phyloP scores from a whole-genome alignment of 2,888 invertebrate genomes.

The Aleiodes testaceus region DNA sequence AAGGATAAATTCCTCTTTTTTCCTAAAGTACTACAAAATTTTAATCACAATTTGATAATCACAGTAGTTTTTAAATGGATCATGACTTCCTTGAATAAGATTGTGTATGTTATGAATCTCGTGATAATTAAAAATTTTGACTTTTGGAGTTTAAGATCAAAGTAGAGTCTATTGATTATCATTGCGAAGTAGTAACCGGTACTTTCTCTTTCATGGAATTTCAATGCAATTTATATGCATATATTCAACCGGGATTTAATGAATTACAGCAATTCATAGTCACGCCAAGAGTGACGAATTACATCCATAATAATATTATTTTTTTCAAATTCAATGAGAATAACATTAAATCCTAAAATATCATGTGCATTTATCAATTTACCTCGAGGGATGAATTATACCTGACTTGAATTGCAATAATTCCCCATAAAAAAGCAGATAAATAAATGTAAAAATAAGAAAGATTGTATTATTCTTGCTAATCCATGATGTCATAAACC shows the following conservation, averaged over 20 bases:
- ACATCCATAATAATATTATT: background rate
- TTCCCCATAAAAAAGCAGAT: background rate
- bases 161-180: background rate
- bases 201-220: constrained; percentile 37
- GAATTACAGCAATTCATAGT: constrained; percentile 32
- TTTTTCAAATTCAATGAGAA: no score
- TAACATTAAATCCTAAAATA: no score
- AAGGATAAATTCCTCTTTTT: background rate
- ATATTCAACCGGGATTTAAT: constrained; percentile 25
- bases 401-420: background rate
- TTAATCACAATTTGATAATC: no score
- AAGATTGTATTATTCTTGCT: background rate
- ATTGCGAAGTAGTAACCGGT: constrained; percentile 8
- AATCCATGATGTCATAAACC: constrained; percentile 20
- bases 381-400: no score
- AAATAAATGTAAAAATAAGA: background rate
- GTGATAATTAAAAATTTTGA: background rate
- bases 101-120: no score
- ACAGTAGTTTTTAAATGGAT: no score
- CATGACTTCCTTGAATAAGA: no score
- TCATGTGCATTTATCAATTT: no score
- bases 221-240: constrained; percentile 14
- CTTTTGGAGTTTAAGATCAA: constrained; percentile 4
- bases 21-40: no score
- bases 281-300: constrained; percentile 32